Evolutionary conservation across 1,140 invertebrate genomes (phyloP).

Genomic region (Melitaea cinxia): DNA sequence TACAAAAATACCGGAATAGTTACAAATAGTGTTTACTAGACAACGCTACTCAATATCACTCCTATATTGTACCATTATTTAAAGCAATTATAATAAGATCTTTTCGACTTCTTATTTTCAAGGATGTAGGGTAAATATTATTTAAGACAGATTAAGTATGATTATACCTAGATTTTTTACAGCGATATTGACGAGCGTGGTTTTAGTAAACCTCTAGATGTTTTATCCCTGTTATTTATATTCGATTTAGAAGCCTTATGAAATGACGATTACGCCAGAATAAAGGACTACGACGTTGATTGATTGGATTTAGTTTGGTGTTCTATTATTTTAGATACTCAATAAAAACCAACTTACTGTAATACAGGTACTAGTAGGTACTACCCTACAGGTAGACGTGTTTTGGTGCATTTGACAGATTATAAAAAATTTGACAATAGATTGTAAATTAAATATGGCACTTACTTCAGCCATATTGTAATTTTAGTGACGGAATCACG

Average conservation of each 20-base stretch:
- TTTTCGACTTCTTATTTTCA: slow-evolving; percentile 30
- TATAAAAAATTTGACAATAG: background rate
- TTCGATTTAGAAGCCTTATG: background rate
- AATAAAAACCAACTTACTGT: background rate
- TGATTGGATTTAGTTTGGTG: background rate
- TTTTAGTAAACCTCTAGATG: slow-evolving; percentile 30
- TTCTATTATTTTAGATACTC: background rate
- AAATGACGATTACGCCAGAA: background rate
- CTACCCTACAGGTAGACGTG: too few relatives aligned
- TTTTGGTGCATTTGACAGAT: background rate
- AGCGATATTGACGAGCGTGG: slow-evolving; percentile 31
- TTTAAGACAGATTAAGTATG: slow-evolving; percentile 27
- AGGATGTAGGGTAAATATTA: slow-evolving; percentile 26
- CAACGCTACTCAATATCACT: slow-evolving; percentile 46
- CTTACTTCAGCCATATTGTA: background rate
- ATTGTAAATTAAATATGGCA: background rate
- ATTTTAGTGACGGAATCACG: background rate
- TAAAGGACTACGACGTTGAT: background rate
- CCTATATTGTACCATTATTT: slow-evolving; percentile 19
- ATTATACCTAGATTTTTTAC: slow-evolving; percentile 24
- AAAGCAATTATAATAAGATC: slow-evolving; percentile 25
- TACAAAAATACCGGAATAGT: slow-evolving; percentile 59
- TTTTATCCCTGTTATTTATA: slow-evolving; percentile 29
- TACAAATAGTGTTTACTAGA: slow-evolving; percentile 48
- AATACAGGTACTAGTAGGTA: too few relatives aligned